Evolutionary conservation across 2,797 vertebrate genomes (phyloP).

Genomic region (Channallabes apus): DNA sequence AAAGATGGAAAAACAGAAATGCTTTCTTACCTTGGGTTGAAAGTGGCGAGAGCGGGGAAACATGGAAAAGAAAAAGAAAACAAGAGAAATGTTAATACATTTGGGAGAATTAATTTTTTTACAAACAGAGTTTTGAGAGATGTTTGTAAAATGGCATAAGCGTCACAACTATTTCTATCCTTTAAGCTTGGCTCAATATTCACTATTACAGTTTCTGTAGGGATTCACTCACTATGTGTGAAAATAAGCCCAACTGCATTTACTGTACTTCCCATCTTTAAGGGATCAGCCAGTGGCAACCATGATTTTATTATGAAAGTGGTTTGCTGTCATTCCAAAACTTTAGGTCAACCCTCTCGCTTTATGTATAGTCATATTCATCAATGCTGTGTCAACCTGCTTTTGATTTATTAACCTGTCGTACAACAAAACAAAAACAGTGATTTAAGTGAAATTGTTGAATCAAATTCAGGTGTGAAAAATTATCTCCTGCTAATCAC

Average conservation of each 20-base stretch:
- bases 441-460: background rate
- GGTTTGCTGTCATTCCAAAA: conserved; percentile 18
- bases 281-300: conserved; percentile 9
- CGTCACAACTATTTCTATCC: background rate
- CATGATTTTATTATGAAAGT: conserved; percentile 27
- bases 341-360: conserved; percentile 4
- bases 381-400: background rate
- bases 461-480: background rate
- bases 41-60: background rate
- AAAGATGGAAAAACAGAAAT: conserved; percentile 18
- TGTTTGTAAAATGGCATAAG: background rate
- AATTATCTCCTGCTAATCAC: background rate
- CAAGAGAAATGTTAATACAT: conserved; percentile 4
- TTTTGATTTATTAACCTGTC: background rate
- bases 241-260: conserved; percentile 6
- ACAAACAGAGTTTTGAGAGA: background rate
- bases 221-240: background rate
- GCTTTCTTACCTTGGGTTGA: conserved; percentile 45
- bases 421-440: background rate
- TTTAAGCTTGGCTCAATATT: background rate
- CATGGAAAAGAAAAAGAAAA: conserved; percentile 25
- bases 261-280: background rate
- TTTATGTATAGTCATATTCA: background rate
- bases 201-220: background rate
- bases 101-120: background rate